Evolutionary conservation across 2,888 invertebrate genomes (phyloP), one percentile per base, ranked within the genome.

Genomic region (Eupithecia dodoneata): DNA sequence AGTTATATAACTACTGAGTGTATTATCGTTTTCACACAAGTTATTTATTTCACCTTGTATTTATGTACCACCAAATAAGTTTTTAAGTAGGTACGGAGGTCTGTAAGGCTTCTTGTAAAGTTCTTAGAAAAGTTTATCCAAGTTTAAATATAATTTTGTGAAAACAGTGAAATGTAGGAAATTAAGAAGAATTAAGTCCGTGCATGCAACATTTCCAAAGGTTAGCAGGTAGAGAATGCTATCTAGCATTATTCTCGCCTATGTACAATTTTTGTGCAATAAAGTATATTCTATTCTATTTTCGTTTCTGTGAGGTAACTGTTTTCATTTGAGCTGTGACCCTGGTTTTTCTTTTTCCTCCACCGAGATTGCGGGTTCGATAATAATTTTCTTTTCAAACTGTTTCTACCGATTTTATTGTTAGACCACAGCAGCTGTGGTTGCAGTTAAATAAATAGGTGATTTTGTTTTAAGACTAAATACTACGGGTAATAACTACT

Each of bases 301-400:
- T 30, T 30, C 30, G 30, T 30, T 30, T 30, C 30, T 30, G 4
- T 63, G 9, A 42, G 4, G 59, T 49, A 78, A 59, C 44, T 69
- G 41, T 30, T 59, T 12, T 44, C 4, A 2, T 65, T 42, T 71
- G 15, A 72, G 74, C 78, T 79, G 70, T 66, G 69, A 18, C 49
- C 4, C 9, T 52, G 12, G 41, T 18, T 59, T 71, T 66, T 74
- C 74, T 76, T 79, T 76, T 74, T 79, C 76, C 59, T 63, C 63
- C 18, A 59, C 71, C 44, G 65, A 73, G 76, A 73, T 76, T 76
- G 79, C 74, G 74, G 74, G 72, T 72, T 59, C 74, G 71, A 76
- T 79, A 76, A 79, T 79, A 74, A 76, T 75, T 76, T 76, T 76
- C 66, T 74, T 73, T 71, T 74, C 47, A 75, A 79, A 74, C 65